A percentile compares a stretch with the other conserved stretches of the same genome.
Conservation (phyloP, 2,113 vertebrate species). For the Helogale parvula region DNA sequence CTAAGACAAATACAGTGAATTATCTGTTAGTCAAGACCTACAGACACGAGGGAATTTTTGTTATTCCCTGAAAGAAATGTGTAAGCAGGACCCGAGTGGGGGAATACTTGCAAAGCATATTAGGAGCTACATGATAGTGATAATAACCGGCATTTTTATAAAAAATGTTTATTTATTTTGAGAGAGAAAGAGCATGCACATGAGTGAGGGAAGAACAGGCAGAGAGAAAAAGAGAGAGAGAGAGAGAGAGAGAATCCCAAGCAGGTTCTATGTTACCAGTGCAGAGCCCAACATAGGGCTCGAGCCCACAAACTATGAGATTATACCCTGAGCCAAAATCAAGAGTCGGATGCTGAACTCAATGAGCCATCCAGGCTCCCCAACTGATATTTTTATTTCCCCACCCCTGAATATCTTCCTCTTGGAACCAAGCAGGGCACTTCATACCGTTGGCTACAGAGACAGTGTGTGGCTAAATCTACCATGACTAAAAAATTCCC, state of each 20-base stretch:
- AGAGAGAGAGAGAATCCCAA: too few species aligned
- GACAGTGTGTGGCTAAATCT: not conserved
- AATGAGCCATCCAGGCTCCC: rapidly evolving
- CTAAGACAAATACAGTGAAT: not conserved
- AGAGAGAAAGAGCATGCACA: too few species aligned
- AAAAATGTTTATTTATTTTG: not conserved
- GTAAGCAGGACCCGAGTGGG: not conserved
- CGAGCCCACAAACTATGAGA: too few species aligned
- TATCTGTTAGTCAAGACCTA: not conserved
- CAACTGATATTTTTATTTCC: too few species aligned
- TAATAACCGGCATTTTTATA: not conserved
- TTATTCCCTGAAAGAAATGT: not conserved
- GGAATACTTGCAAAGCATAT: not conserved
- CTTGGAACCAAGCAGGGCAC: not conserved
- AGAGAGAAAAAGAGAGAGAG: too few species aligned
- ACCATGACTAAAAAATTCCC: not conserved
- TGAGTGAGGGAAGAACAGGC: too few species aligned
- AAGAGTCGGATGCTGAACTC: too few species aligned
- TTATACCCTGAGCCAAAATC: too few species aligned
- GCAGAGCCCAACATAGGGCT: too few species aligned
- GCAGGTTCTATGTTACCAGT: too few species aligned
- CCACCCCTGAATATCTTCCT: not conserved
- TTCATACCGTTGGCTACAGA: not conserved
- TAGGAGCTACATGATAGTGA: not conserved
- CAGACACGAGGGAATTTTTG: not conserved